Conservation (phyloP, 2,797 vertebrate species). For the Masticophis lateralis region DNA sequence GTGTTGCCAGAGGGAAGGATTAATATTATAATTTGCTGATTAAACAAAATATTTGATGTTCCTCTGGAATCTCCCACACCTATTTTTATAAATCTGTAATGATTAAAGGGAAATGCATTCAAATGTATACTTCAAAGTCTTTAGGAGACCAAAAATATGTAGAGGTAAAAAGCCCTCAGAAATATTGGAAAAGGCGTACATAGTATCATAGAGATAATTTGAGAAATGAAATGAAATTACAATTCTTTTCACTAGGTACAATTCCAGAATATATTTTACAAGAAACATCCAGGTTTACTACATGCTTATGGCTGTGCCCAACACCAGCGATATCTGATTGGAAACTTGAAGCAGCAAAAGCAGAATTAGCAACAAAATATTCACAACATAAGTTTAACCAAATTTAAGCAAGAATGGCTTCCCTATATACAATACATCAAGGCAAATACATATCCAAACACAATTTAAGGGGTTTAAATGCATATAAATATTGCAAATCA, state of each 20-base stretch:
- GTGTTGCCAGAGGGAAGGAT: conserved; percentile 53
- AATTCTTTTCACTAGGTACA: neutral
- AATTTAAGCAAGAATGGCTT: neutral
- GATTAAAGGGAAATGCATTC: conserved; percentile 36
- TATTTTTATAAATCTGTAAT: conserved; percentile 39
- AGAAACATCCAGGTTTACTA: neutral
- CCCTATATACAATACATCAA: neutral
- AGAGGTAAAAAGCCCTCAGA: neutral
- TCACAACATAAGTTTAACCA: neutral
- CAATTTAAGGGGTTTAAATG: no score
- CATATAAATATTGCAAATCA: no score
- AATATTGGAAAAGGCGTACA: neutral
- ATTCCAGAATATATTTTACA: neutral
- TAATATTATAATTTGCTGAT: conserved; percentile 45
- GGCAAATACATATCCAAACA: neutral
- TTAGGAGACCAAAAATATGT: neutral
- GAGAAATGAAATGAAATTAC: neutral
- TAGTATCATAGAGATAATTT: neutral
- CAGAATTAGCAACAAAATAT: neutral
- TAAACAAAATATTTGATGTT: conserved; percentile 60
- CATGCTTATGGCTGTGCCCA: neutral
- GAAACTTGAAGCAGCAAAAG: neutral
- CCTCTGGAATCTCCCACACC: conserved; percentile 59
- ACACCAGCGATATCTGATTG: neutral
- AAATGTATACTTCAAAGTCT: conserved; percentile 5